A percentile compares a stretch with the other conserved stretches of the same genome.
Evolutionary conservation across 2,797 vertebrate species (phyloP).

Genomic region (Gephyroberyx darwinii): DNA sequence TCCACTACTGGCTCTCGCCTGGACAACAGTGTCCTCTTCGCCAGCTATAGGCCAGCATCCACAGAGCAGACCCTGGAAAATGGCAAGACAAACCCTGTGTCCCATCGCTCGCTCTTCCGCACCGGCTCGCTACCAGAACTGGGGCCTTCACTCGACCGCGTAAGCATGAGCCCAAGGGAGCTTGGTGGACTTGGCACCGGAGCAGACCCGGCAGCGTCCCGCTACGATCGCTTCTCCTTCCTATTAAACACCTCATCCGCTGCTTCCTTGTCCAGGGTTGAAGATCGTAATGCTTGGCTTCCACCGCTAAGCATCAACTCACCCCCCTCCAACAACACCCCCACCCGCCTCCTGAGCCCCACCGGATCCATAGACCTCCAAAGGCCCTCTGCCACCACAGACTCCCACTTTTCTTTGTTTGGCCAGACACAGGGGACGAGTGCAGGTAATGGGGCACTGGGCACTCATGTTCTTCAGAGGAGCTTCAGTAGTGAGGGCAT

Average conservation of each 20-base stretch:
- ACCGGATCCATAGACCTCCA: conserved; percentile 58
- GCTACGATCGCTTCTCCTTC: conserved; percentile 64
- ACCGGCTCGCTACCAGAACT: conserved; percentile 72
- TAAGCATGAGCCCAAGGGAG: conserved; percentile 14
- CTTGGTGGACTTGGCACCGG: background rate
- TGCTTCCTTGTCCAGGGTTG: conserved; percentile 46
- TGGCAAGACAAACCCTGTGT: background rate
- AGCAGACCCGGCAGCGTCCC: conserved; percentile 18
- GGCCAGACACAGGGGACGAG: conserved; percentile 30
- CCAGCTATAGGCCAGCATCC: conserved; percentile 64
- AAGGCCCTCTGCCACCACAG: conserved; percentile 33
- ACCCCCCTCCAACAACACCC: conserved; percentile 38
- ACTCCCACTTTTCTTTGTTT: conserved; percentile 39
- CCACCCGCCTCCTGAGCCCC: conserved; percentile 54
- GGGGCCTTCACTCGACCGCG: conserved; percentile 18
- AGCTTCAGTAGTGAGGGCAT: conserved; percentile 64
- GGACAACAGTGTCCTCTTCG: conserved; percentile 88
- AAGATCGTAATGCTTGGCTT: conserved; percentile 47
- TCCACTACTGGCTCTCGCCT: conserved; percentile 82
- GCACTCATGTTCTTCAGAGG: conserved; percentile 65
- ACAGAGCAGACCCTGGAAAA: conserved; percentile 64
- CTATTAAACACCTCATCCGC: conserved; percentile 57
- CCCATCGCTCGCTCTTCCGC: conserved; percentile 27
- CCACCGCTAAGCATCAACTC: conserved; percentile 17
- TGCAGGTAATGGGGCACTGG: background rate